Evolutionary conservation across 2,888 invertebrate genomes (phyloP).

Genomic region (Rhopalosiphum nymphaeae): DNA sequence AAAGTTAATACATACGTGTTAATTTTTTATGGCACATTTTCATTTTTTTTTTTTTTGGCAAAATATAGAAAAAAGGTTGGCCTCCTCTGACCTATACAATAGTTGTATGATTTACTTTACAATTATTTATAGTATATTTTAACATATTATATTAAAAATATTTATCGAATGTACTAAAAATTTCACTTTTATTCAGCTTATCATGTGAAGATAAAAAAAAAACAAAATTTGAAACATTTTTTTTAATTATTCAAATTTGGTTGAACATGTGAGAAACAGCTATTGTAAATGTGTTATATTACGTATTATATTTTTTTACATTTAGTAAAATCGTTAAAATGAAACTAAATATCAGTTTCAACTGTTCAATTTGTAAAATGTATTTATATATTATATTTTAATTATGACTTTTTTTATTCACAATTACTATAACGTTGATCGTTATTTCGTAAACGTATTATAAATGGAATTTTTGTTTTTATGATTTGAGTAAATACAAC

Average conservation of each 20-base stretch:
- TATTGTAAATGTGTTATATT: not conserved
- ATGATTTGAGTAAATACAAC: not conserved
- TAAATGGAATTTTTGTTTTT: not conserved
- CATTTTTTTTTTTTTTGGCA: too few relatives aligned
- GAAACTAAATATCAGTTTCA: not conserved
- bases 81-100: not conserved
- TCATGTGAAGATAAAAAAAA: not conserved
- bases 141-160: not conserved
- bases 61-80: too few relatives aligned
- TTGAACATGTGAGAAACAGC: not conserved
- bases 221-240: not conserved
- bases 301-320: not conserved
- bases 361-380: not conserved
- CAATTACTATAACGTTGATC: not conserved
- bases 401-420: not conserved
- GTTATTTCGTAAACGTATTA: not conserved
- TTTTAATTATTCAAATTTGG: not conserved
- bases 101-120: not conserved
- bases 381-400: not conserved
- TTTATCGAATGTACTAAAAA: not conserved
- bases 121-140: not conserved
- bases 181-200: not conserved
- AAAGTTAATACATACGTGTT: too few relatives aligned
- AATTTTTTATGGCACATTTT: too few relatives aligned
- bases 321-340: not conserved